Evolutionary conservation across 2,888 invertebrate genomes (phyloP).

Genomic region (Dicyrtoma fusca): DNA sequence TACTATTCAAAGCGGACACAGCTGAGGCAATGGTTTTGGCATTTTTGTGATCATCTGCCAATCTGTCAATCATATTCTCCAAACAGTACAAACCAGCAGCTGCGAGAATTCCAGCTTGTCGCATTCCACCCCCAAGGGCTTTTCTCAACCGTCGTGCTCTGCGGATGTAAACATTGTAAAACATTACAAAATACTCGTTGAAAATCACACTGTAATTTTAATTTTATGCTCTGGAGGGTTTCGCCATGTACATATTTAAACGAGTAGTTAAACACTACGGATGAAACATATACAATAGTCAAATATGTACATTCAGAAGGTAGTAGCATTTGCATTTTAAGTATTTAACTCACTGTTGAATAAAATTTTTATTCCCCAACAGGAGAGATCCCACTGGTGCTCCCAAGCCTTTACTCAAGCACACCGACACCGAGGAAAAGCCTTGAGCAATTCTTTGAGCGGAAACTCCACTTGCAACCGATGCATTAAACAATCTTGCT

Average conservation of each 20-base stretch:
- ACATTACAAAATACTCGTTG: not conserved
- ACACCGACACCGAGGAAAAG: slow-evolving; percentile 81
- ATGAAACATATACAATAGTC: too few relatives aligned
- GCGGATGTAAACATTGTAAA: slow-evolving; percentile 41
- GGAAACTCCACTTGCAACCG: slow-evolving; percentile 69
- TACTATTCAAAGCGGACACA: slow-evolving; percentile 63
- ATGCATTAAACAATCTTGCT: slow-evolving; percentile 88
- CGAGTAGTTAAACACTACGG: not conserved
- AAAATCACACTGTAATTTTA: not conserved
- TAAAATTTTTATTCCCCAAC: slow-evolving; percentile 74
- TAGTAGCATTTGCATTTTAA: too few relatives aligned
- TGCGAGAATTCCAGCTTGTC: slow-evolving; percentile 88
- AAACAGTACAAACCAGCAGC: slow-evolving; percentile 85
- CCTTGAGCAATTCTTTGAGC: slow-evolving; percentile 70
- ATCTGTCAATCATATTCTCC: slow-evolving; percentile 70
- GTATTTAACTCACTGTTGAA: slow-evolving; percentile 71
- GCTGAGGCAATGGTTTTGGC: slow-evolving; percentile 71
- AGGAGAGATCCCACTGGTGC: slow-evolving; percentile 87
- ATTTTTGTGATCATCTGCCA: slow-evolving; percentile 75
- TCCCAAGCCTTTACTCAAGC: slow-evolving; percentile 89
- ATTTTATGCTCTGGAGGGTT: not conserved
- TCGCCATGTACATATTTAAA: not conserved
- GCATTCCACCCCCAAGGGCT: slow-evolving; percentile 90
- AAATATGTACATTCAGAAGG: too few relatives aligned
- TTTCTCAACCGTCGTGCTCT: slow-evolving; percentile 82